Evolutionary conservation across 2,888 invertebrate genomes (phyloP), one percentile per base, ranked within the genome.

Genomic region (Eupithecia dodoneata): DNA sequence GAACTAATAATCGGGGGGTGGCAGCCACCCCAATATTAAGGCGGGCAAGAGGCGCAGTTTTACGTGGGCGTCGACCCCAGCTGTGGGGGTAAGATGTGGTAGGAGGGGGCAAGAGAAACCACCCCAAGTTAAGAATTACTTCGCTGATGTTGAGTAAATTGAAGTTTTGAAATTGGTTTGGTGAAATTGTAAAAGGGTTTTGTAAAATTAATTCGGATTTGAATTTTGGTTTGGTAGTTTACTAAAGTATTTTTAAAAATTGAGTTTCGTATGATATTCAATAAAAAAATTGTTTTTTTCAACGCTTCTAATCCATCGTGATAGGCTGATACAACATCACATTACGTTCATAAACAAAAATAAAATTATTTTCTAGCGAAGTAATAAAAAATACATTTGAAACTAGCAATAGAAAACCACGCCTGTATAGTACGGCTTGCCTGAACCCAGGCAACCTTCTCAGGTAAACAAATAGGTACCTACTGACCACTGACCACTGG

Each of bases 1-100:
- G 83, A 86, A 86, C 85, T 87, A 87, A 87, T 88, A 88, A 84
- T 84, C 84, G 85, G 82, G 80, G 85, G 87, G 88, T 85, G 83
- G 84, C 72, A 47, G 78, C 85, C 87, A 86, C 82, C 83, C 83
- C 82, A 85, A 83, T 85, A 84, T 84, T 83, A 88, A 86, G 86
- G 86, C 85, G 87, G 87, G 83, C 83, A 83, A 81, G 80, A 82
- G 83, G 84, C 80, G 81, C 81, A 82, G 82, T 81, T 82, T 83
- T 82, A 79, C 81, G 84, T 81, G 82, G 83, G 84, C 81, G 83
- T 80, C 79, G 78, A 81, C 84, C 83, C 81, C 80, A 81, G 83
- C 78, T 76, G 81, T 72, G 79, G 83, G 77, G 76, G 71, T 74
- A 83, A 80, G 79, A 80, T 72, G 81, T 81, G 70, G 70, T 45